Conservation (phyloP, 1,140 invertebrate species). For the Nephotettix cincticeps region DNA sequence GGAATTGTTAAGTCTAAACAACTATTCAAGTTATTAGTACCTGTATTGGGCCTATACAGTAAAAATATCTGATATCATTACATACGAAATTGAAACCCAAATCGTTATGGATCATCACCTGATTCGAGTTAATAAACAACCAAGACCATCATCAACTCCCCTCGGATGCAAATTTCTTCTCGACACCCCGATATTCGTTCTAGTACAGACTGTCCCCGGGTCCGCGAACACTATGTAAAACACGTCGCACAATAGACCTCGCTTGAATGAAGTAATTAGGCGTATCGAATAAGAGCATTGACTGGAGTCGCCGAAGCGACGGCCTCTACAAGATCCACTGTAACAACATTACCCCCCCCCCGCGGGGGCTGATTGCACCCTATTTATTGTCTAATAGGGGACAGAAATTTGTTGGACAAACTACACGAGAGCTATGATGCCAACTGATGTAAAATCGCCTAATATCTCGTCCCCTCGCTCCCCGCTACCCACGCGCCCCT, state of each 20-base stretch:
- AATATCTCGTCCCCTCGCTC: background rate
- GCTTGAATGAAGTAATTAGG: slow-evolving; percentile 13
- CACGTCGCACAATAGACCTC: background rate
- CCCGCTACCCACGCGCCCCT: background rate
- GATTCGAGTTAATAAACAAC: no score
- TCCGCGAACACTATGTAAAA: background rate
- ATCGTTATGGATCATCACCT: no score
- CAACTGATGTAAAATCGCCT: slow-evolving; percentile 17
- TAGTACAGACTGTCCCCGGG: background rate
- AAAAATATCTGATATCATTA: no score
- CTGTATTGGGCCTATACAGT: no score
- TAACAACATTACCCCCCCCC: slow-evolving; percentile 18
- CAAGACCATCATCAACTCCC: no score
- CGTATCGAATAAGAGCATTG: slow-evolving; percentile 19
- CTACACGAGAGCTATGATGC: slow-evolving; percentile 4
- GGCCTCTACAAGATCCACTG: background rate
- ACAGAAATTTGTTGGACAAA: slow-evolving; percentile 17
- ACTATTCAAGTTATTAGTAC: no score
- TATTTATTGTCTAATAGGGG: slow-evolving; percentile 19
- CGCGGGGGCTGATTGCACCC: slow-evolving; percentile 10
- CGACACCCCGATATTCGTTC: no score
- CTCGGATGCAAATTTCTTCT: no score
- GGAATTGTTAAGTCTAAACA: no score
- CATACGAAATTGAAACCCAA: no score
- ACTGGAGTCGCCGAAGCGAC: background rate